Evolutionary conservation across 2,888 invertebrate genomes (phyloP), one percentile per base, ranked within the genome.

Genomic region (Catocala sponsa): DNA sequence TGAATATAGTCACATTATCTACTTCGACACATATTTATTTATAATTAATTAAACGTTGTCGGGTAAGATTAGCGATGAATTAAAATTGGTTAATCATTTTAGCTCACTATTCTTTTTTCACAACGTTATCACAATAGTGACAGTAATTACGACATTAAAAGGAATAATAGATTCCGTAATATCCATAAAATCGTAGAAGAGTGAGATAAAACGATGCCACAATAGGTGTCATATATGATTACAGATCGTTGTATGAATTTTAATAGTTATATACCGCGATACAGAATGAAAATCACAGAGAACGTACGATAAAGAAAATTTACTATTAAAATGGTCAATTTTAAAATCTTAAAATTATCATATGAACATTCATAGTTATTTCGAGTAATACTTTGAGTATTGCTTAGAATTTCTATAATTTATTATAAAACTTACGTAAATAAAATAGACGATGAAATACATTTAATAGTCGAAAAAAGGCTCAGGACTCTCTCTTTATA

Each of bases 351-450:
- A 74, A 69, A 77, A 66, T 59, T 77, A 77, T 70, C 41, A 61
- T 43, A 58, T 42, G 61, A 59, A 76, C 58, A 69, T 68, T 66
- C 6, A 57, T 60, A 70, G n/a, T 76, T 65, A 55, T 35, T 54
- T 43, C 64, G 60, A 71, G 62, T 67, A 73, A 62, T 61, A 76
- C 63, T 58, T 62, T 77, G 76, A 83, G 83, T 92, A 92, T 92
- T 92, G 91, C 92, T 92, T 91, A 87, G 71, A 81, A 78, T 84
- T 83, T 83, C 74, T 87, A 85, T 83, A 84, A 81, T 46, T 46
- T 46, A 46, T 80, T 85, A 84, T 72, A 75, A 82, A 78, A 81
- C 70, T 81, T 78, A 83, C 72, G 47, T 74, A 74, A 79, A 73
- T 76, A 55, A 76, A 76, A 68, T 60, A 69, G 47, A 68, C 63